phyloP scores from a whole-genome alignment of 2,113 vertebrate species.

The Chlorocebus sabaeus region DNA sequence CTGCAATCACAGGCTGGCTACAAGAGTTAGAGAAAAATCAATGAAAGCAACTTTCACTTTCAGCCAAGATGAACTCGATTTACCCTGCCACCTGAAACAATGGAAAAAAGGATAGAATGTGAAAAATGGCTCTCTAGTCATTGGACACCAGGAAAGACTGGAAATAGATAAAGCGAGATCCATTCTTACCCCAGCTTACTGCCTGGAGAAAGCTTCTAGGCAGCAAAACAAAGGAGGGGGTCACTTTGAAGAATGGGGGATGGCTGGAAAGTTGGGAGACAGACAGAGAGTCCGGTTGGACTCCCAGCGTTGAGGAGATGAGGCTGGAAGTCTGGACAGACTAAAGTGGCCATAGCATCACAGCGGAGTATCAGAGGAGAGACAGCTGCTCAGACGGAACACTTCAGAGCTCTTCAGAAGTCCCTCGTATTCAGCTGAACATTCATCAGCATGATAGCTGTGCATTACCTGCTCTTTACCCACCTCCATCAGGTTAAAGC shows the following conservation, averaged over 20 bases:
- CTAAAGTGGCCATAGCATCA: not conserved
- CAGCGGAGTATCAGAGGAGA: not conserved
- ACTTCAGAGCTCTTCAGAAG: not conserved
- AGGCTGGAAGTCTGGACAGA: not conserved
- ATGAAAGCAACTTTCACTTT: not conserved
- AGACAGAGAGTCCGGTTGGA: not conserved
- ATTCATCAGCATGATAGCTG: not conserved
- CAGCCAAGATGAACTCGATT: not conserved
- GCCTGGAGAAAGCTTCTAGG: not conserved
- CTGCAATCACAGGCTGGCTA: not conserved
- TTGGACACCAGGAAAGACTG: not conserved
- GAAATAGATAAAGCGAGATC: not conserved
- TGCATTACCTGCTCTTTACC: not conserved
- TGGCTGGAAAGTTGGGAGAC: too few species aligned
- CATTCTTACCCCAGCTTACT: not conserved
- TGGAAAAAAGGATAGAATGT: not conserved
- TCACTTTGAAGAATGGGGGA: accelerated
- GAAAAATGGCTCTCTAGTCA: not conserved
- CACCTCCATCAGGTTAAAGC: not conserved
- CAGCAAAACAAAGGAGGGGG: not conserved
- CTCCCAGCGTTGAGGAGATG: not conserved
- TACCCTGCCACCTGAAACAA: not conserved
- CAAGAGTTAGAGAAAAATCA: conserved; percentile 6
- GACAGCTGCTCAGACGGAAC: not conserved
- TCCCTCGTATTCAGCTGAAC: not conserved